Base-by-base conservation (phyloP, 2,797 vertebrate species). In the Pseudomugil tenellus region DNA sequence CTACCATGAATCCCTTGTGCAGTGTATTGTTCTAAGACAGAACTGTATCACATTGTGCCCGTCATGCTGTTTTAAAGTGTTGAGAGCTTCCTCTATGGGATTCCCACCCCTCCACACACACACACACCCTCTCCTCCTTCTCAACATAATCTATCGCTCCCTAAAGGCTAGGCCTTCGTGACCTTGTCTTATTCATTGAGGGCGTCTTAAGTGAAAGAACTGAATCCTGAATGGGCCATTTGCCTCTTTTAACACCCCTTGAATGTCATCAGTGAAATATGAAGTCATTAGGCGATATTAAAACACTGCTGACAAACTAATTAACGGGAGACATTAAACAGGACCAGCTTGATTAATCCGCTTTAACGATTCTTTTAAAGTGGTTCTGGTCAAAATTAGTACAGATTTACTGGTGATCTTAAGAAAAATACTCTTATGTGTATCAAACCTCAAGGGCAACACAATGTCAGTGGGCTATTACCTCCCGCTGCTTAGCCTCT, bases 291-390 rank as follows among this genome's bases (percentile, higher is more conserved):
- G 96, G 93, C 95, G 95, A 97, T 97, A 98, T 98, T 97, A 98
- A 98, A 98, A 98, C 97, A 98, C 96, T 98, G 97, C 97, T 98
- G 97, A 99, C 97, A 98, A 99, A 99, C 97, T 98, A 98, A 98
- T 99, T 98, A 98, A 97, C 96, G 96, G 95, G 96, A 98, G 96
- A 97, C 96, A 98, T 99, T 97, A 98, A 97, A 96, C 96, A 95
- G 96, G 96, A 97, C 95, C 95, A 95, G 95, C 96, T 97, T 97
- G 96, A 98, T 98, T 98, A 98, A 98, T 98, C 97, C 96, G 94
- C 97, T 97, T 98, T 97, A 98, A 98, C 96, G 96, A 96, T 96
- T 97, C 94, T 96, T 97, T 98, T 97, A 96, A 97, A 98, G 96
- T 96, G 94, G 95, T 96, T 95, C 95, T 96, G 96, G 97, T 97